These are phyloP conservation scores for Drosophila ogumai DNA, from an alignment of 1,140 invertebrate species.

Conservation along the genomic window DNA sequence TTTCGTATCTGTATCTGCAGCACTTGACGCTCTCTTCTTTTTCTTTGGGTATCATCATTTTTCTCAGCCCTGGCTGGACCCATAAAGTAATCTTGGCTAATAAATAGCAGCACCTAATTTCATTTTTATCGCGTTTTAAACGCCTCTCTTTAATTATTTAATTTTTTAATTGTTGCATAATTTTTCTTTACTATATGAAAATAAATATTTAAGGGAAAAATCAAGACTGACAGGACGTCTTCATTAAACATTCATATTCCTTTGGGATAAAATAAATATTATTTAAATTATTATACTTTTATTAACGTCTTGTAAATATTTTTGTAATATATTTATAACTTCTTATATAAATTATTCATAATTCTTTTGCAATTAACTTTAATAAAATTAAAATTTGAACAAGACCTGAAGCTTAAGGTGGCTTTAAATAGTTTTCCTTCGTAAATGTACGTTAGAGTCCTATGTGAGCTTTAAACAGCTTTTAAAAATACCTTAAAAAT, in stretches of 20 bases:
- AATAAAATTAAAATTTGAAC: neutral
- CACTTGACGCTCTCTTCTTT: constrained; percentile 44
- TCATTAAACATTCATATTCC: neutral
- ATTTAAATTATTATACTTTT: neutral
- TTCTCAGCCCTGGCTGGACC: neutral
- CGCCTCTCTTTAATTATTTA: neutral
- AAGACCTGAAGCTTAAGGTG: too few species aligned
- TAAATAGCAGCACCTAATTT: constrained; percentile 13
- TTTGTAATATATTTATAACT: neutral
- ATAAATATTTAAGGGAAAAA: neutral
- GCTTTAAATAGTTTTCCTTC: neutral
- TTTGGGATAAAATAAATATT: neutral
- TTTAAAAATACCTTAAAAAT: neutral
- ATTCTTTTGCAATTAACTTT: neutral
- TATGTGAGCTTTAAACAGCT: neutral
- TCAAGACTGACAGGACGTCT: neutral
- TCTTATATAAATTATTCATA: too few species aligned
- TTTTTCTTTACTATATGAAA: neutral
- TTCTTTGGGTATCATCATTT: constrained; percentile 8
- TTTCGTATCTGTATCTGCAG: constrained; percentile 73
- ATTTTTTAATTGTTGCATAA: constrained; percentile 1
- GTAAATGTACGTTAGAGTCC: neutral
- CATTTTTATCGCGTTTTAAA: neutral
- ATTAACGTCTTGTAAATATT: neutral
- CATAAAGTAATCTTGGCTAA: constrained; percentile 18